Evolutionary conservation across 2,888 invertebrate genomes (phyloP).

Genomic region (Allygus modestus): DNA sequence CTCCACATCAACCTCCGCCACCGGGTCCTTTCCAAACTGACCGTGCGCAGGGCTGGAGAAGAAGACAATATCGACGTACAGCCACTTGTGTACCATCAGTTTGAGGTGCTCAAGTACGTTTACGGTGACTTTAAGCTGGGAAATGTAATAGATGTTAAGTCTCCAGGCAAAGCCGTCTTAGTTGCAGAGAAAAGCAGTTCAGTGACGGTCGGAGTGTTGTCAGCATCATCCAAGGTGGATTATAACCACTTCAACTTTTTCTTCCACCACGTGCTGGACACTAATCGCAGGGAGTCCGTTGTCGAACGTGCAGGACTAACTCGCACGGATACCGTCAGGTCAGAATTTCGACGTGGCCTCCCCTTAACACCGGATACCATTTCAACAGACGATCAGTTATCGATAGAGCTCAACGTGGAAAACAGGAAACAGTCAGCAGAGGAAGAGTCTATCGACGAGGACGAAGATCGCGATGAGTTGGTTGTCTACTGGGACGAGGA

Average conservation of each 20-base stretch:
- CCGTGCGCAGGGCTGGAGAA: constrained; percentile 16
- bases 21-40: neutral
- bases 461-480: neutral
- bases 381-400: neutral
- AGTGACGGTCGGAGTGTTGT: constrained; percentile 8
- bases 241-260: constrained; percentile 33
- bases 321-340: neutral
- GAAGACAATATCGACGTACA: constrained; percentile 47
- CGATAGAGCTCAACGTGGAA: neutral
- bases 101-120: constrained; percentile 1
- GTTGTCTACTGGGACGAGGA: constrained; percentile 15
- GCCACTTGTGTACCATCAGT: neutral
- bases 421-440: neutral
- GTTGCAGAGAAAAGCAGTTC: constrained; percentile 1
- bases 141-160: neutral
- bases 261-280: constrained; percentile 18
- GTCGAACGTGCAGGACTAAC: neutral
- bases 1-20: neutral
- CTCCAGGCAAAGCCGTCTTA: neutral
- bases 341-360: neutral
- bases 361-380: constrained; percentile 7
- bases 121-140: constrained; percentile 32
- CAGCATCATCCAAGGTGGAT: neutral
- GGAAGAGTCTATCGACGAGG: neutral
- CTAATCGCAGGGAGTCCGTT: neutral